phyloP scores from a whole-genome alignment of 2,113 vertebrate genomes.

The Microcebus jonahi region DNA sequence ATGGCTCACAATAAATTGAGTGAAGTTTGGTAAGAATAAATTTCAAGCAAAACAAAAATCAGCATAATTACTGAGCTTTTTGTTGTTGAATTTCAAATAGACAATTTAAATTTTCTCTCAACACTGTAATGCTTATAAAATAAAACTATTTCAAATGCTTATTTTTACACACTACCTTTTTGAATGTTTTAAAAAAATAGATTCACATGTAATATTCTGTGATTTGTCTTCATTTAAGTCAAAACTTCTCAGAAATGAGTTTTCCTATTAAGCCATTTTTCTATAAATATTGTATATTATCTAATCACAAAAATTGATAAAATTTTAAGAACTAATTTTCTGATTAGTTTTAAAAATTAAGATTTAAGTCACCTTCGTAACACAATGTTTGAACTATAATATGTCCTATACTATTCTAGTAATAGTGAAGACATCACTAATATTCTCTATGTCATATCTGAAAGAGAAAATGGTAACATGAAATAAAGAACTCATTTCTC shows the following conservation, averaged over 20 bases:
- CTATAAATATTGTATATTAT: constrained; percentile 37
- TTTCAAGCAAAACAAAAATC: background rate
- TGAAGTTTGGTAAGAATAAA: constrained; percentile 23
- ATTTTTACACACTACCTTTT: background rate
- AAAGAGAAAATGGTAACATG: constrained; percentile 26
- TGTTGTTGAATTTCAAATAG: background rate
- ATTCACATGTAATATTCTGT: background rate
- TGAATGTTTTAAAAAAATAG: background rate
- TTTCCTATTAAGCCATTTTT: constrained; percentile 35
- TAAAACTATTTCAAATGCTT: constrained; percentile 15
- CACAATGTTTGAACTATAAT: background rate
- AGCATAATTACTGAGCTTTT: background rate
- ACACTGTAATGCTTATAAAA: background rate
- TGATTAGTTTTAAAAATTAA: constrained; percentile 29
- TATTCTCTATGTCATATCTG: background rate
- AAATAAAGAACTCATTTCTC: constrained; percentile 29
- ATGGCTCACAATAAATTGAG: background rate
- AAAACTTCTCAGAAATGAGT: background rate
- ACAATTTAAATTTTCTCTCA: background rate
- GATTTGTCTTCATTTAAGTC: constrained; percentile 17
- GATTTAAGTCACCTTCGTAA: background rate
- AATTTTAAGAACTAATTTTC: constrained; percentile 53
- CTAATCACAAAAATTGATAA: constrained; percentile 43
- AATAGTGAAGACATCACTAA: background rate
- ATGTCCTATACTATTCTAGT: background rate